Base-by-base conservation (phyloP, 2,888 invertebrate species). In the Rhingia campestris region DNA sequence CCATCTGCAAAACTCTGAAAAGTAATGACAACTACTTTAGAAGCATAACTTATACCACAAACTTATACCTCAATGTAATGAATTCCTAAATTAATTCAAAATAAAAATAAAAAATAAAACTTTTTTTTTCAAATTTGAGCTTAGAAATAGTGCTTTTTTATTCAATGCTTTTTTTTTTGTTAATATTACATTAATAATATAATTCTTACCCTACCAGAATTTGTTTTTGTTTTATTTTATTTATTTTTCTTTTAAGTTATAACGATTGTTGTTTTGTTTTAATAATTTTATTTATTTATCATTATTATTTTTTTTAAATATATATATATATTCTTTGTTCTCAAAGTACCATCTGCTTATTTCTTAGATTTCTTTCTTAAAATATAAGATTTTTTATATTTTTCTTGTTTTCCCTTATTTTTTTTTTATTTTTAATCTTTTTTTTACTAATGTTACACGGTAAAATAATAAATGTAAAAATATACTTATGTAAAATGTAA, bases 71-170 rank as follows among this genome's bases (percentile, higher is more conserved):
- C n/a, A n/a, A n/a, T n/a, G n/a, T n/a, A n/a, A n/a, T n/a, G n/a
- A n/a, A n/a, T n/a, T n/a, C n/a, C 10, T 9, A 39, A 53, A 10
- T n/a, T 22, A 12, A 58, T 39, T 7, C 7, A 58, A 58, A 32
- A 58, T 12, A 58, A 43, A 63, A 63, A 63, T n/a, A n/a, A n/a
- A n/a, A n/a, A n/a, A n/a, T n/a, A 49, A n/a, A 4, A 10, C 2
- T 49, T 81, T 66, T 81, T 77, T 79, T 80, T 84, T 74, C 69
- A 84, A 84, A 69, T 84, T 84, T 80, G 84, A 84, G 80, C 84
- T 84, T 84, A 84, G 84, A 84, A 84, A 84, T 84, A 80, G 74
- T 84, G 80, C 79, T 79, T 84, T 76, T 84, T 84, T 84, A 80
- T 84, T 79, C 69, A 79, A 79, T 79, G 69, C 51, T 80, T 75